Percentiles rank a stretch among this genome's conserved stretches.
phyloP scores from a whole-genome alignment of 2,113 vertebrate genomes.

The Noturus placidus region DNA sequence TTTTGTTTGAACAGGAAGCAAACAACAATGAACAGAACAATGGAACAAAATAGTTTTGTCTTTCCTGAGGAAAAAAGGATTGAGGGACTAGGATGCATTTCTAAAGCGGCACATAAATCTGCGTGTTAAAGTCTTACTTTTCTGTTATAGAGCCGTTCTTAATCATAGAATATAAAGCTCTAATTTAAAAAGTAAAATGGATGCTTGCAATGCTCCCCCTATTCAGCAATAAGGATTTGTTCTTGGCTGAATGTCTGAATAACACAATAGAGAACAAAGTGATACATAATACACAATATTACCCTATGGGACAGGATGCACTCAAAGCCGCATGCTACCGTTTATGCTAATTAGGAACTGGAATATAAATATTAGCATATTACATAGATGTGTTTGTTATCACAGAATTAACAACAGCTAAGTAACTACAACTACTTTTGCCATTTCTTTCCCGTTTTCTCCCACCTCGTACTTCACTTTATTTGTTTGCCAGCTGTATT shows the following conservation, averaged over 20 bases:
- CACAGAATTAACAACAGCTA: not conserved
- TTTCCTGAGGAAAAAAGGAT: constrained; percentile 37
- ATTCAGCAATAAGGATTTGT: constrained; percentile 35
- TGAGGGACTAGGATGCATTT: constrained; percentile 42
- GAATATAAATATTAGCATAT: constrained; percentile 10
- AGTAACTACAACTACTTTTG: constrained; percentile 3
- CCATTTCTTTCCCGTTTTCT: constrained; percentile 2
- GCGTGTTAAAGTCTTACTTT: constrained; percentile 49
- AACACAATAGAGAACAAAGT: constrained; percentile 45
- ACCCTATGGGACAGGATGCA: not conserved
- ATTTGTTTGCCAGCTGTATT: constrained; percentile 45
- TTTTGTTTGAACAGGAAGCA: constrained; percentile 54
- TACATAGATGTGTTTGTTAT: not conserved
- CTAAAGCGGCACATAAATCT: constrained; percentile 45
- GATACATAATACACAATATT: constrained; percentile 23
- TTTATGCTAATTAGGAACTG: constrained; percentile 28
- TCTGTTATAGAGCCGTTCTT: constrained; percentile 31
- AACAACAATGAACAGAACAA: constrained; percentile 53
- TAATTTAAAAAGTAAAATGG: constrained; percentile 49
- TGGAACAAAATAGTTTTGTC: constrained; percentile 53
- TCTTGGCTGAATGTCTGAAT: constrained; percentile 17
- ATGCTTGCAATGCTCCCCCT: constrained; percentile 30
- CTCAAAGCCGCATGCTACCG: not conserved
- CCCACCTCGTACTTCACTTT: not conserved
- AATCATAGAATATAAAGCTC: constrained; percentile 40